Conservation (phyloP, 1,140 invertebrate species). For the Homalodisca vitripennis region DNA sequence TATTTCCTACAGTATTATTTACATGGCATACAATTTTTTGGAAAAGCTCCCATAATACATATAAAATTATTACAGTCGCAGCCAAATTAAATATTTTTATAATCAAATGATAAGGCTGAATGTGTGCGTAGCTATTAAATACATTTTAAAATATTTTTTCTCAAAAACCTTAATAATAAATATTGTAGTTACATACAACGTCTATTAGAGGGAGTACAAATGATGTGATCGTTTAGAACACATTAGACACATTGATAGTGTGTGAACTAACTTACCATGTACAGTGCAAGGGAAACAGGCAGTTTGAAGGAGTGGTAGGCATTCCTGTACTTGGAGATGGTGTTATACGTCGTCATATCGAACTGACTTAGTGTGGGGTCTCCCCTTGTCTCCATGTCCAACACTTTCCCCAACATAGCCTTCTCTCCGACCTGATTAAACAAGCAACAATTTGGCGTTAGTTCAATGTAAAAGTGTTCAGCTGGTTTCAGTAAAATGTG, state of each 20-base stretch:
- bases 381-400: conserved; percentile 64
- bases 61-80: too few species aligned
- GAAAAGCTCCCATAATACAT: too few species aligned
- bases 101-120: too few species aligned
- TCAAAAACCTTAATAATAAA: too few species aligned
- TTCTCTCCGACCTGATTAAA: conserved; percentile 66
- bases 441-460: conserved; percentile 38
- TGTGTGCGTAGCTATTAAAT: too few species aligned
- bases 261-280: conserved; percentile 62
- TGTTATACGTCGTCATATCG: conserved; percentile 81
- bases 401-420: conserved; percentile 73
- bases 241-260: conserved; percentile 80
- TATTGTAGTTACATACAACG: too few species aligned
- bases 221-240: conserved; percentile 70
- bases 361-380: conserved; percentile 71
- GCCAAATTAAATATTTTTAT: too few species aligned
- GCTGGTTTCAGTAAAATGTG: background rate
- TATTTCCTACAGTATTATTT: too few species aligned
- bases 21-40: too few species aligned
- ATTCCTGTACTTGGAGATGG: conserved; percentile 94
- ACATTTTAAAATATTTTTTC: too few species aligned
- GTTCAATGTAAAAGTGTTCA: background rate
- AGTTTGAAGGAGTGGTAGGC: conserved; percentile 92
- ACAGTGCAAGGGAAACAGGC: conserved; percentile 83
- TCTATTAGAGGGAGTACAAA: background rate